Conservation (phyloP, 2,113 vertebrate genomes). For the Gopherus flavomarginatus region DNA sequence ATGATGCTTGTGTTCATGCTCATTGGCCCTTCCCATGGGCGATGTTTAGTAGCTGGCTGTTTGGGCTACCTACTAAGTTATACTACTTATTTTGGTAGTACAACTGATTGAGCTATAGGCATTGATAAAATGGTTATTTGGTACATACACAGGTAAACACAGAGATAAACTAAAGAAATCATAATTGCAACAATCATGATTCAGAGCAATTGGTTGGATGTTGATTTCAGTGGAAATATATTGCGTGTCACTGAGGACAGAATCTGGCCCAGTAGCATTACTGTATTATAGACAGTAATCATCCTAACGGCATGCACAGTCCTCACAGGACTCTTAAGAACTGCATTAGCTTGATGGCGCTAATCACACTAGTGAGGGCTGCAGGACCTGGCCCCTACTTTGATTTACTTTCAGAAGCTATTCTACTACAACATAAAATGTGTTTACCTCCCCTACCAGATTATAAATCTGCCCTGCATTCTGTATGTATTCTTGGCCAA, state of each 20-base stretch:
- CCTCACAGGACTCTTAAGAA: neutral
- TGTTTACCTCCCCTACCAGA: neutral
- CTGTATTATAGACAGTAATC: neutral
- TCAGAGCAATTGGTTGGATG: neutral
- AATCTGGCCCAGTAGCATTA: neutral
- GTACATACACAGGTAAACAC: neutral
- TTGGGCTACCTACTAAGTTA: neutral
- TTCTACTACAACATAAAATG: neutral
- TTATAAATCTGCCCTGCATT: neutral
- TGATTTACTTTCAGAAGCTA: neutral
- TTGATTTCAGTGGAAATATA: neutral
- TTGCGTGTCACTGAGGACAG: neutral
- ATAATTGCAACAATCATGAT: neutral
- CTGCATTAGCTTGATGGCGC: neutral
- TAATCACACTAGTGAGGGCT: neutral
- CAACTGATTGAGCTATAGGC: neutral
- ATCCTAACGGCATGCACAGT: neutral
- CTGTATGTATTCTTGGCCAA: neutral
- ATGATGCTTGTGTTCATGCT: neutral
- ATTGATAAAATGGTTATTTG: neutral
- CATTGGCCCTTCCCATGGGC: neutral
- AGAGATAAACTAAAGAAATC: neutral
- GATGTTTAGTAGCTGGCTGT: neutral
- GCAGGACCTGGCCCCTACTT: neutral
- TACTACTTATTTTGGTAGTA: neutral